Base-by-base conservation (phyloP, 2,888 invertebrate genomes). In the Lasioglossum leucozonium region DNA sequence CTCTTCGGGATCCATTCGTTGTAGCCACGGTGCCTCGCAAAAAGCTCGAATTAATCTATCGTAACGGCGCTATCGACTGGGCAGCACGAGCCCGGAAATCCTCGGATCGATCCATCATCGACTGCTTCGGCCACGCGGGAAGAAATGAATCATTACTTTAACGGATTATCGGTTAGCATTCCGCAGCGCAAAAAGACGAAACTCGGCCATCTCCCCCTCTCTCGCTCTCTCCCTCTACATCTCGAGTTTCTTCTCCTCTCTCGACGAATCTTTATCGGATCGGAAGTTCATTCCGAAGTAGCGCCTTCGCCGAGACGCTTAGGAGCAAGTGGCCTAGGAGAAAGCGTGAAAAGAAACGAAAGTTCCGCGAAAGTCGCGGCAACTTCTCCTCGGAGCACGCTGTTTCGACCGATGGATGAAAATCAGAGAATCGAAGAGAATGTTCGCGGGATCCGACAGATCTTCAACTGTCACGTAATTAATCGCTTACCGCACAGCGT, bases 221-320 rank as follows among this genome's bases (percentile, higher is more conserved):
- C 62, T 2, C 42, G 22, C n/a, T 51, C 73, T 30, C 26, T 77
- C 85, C 87, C 82, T 81, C 72, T 78, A 74, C 77, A 74, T 44
- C 69, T 44, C 58, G 22, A 40, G 74, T 74, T 77, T 47, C 77
- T 87, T 88, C 82, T 77, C 71, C 71, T 77, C 69, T 65, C 72
- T 51, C 58, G 26, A 37, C 42, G 77, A 78, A 80, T 86, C 79
- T 84, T 82, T 78, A 84, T 84, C 73, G 81, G 84, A 85, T 79
- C 77, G 81, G 47, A 82, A 87, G 88, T 85, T 88, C 85, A 81
- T 85, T 89, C 62, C 69, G 51, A 37, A 81, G 77, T 85, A 87
- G 84, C 84, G 72, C 75, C 79, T 81, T 44, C 78, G 83, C 85
- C 8, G 80, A 85, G 81, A 83, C 74, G 74, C 79, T 86, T 79